phyloP scores from a whole-genome alignment of 2,888 invertebrate species.

The Epinotia demarniana region DNA sequence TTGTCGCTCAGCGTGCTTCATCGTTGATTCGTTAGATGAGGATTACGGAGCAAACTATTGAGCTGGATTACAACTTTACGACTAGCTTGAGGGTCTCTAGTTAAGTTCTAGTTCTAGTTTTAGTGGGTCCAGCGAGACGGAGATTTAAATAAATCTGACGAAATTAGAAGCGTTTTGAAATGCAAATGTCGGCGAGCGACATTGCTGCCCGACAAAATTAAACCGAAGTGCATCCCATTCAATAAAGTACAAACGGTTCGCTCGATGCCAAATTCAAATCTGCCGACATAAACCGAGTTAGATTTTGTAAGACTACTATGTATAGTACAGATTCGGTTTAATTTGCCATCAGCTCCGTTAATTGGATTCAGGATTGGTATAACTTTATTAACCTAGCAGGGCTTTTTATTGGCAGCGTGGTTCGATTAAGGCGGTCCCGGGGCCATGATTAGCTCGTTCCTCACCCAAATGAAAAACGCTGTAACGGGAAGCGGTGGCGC shows the following conservation, averaged over 20 bases:
- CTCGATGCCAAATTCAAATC: slow-evolving; percentile 43
- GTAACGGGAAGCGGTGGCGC: slow-evolving; percentile 25
- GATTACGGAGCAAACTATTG: background rate
- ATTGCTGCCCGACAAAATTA: slow-evolving; percentile 33
- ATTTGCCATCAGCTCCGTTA: slow-evolving; percentile 24
- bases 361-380: slow-evolving; percentile 34
- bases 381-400: slow-evolving; percentile 29
- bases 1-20: background rate
- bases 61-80: background rate
- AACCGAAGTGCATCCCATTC: slow-evolving; percentile 43
- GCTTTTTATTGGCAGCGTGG: slow-evolving; percentile 35
- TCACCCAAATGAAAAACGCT: slow-evolving; percentile 37
- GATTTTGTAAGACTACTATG: slow-evolving; percentile 24
- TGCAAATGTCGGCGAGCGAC: slow-evolving; percentile 39
- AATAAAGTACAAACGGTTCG: slow-evolving; percentile 41
- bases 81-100: background rate
- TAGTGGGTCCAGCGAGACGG: background rate
- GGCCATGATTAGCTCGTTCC: slow-evolving; percentile 40
- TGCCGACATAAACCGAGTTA: slow-evolving; percentile 31
- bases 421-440: slow-evolving; percentile 35
- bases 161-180: slow-evolving; percentile 41
- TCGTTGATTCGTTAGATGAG: background rate
- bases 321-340: slow-evolving; percentile 13
- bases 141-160: slow-evolving; percentile 29
- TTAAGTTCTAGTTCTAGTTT: background rate